Base-by-base conservation (phyloP, 2,113 vertebrate genomes). In the Xerus inauris region DNA sequence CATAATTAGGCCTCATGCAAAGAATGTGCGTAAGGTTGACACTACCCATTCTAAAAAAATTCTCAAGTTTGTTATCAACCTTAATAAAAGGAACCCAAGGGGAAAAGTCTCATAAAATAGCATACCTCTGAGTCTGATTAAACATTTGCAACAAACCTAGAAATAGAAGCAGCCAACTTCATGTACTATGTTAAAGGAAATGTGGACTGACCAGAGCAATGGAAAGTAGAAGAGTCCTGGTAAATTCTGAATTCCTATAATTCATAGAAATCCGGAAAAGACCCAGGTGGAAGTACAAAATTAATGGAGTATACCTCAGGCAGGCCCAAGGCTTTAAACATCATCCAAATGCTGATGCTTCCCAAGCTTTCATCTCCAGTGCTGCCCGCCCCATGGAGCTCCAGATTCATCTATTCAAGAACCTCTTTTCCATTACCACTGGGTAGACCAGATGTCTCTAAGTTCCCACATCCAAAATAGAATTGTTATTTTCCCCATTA, bases 1-100 rank as follows among this genome's bases (percentile, higher is more conserved):
- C 22, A 72, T 90, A 97, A 98, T 97, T 72, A 97, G 92, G 65
- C 72, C 22, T 38, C 82, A 90, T 86, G 57, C 82, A 87, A 97
- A 57, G 22, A 96, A 82, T 64, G 64, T 80, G n/a, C n/a, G 93
- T 91, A 75, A 86, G 10, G 57, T 67, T 89, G 88, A 96, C 49
- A 91, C 64, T 64, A 13, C 8, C 35, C 35, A 89, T 91, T 73
- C 76, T 62, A 79, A 96, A 77, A 91, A 91, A 69, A 96, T 65
- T 87, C 77, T 93, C 87, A 88, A 95, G 42, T 86, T 97, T 67
- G 83, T 97, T 94, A 87, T 79, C 76, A 59, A 71, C 26, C 38
- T 28, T 49, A 81, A 89, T n/a, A 86, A 89, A 94, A 89, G 82
- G 67, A 85, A 94, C 28, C 54, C 24, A n/a, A 35, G 69, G 38